Evolutionary conservation across 2,113 vertebrate species (phyloP).

Genomic region (Alexandromys fortis): DNA sequence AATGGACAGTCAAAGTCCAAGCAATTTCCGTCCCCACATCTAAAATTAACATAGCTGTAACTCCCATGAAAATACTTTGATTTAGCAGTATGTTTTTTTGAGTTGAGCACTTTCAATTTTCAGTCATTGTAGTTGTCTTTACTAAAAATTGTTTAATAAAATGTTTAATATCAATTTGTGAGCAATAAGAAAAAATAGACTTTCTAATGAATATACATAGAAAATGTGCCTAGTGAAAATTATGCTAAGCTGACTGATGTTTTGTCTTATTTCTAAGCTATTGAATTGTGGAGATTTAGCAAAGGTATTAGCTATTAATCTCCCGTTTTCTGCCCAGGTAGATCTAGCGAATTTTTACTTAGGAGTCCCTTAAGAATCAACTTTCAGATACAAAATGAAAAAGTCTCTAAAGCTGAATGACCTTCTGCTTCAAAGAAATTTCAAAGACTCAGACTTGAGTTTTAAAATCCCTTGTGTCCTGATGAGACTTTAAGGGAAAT

Average conservation of each 20-base stretch:
- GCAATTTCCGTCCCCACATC: neutral
- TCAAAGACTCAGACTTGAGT: neutral
- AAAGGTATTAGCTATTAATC: slow-evolving; percentile 7
- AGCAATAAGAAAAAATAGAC: slow-evolving; percentile 34
- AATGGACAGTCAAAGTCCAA: neutral
- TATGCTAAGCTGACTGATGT: neutral
- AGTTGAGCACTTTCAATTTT: neutral
- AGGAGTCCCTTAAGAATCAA: neutral
- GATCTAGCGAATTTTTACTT: neutral
- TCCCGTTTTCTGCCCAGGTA: slow-evolving; percentile 6
- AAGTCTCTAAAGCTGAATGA: slow-evolving; percentile 2
- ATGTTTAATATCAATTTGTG: slow-evolving; percentile 22
- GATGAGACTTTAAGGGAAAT: slow-evolving; percentile 19
- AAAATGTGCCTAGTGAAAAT: slow-evolving; percentile 6
- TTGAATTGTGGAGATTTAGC: neutral
- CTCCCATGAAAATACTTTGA: slow-evolving; percentile 4
- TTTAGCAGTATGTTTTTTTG: neutral
- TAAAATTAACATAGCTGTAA: slow-evolving; percentile 18
- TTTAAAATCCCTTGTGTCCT: neutral
- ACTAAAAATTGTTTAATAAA: slow-evolving; percentile 52
- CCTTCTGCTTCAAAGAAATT: neutral
- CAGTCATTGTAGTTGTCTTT: neutral
- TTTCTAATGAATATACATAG: slow-evolving; percentile 8
- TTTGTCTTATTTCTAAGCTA: slow-evolving; percentile 41
- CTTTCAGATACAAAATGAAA: neutral